Percentiles rank a stretch among this genome's conserved stretches.
phyloP scores from a whole-genome alignment of 2,888 invertebrate genomes.

The Drosophila ustulata region DNA sequence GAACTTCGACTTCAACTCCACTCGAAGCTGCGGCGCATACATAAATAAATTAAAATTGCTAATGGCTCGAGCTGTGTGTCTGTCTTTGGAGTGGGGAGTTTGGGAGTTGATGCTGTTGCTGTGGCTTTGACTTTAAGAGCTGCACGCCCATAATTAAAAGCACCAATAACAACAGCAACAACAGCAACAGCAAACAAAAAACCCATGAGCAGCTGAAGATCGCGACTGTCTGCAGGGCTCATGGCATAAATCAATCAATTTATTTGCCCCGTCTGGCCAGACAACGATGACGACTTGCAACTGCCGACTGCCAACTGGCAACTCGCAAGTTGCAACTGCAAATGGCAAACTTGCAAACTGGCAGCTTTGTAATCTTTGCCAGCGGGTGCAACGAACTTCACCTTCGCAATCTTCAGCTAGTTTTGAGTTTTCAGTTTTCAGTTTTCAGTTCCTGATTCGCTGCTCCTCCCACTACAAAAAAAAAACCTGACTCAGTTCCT shows the following conservation, averaged over 20 bases:
- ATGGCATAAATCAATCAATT: slow-evolving; percentile 81
- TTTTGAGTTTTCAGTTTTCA: slow-evolving; percentile 38
- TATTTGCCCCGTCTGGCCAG: slow-evolving; percentile 62
- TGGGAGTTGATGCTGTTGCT: slow-evolving; percentile 7
- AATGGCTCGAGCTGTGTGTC: slow-evolving; percentile 55
- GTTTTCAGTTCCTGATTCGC: slow-evolving; percentile 44
- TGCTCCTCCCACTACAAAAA: slow-evolving; percentile 32
- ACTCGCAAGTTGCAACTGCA: slow-evolving; percentile 12
- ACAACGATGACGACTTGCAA: slow-evolving; percentile 34
- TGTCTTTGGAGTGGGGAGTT: neutral
- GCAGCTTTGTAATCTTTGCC: slow-evolving; percentile 41
- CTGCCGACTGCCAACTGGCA: slow-evolving; percentile 14
- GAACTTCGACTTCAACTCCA: slow-evolving; percentile 49
- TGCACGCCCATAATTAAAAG: slow-evolving; percentile 78
- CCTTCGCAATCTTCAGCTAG: slow-evolving; percentile 56
- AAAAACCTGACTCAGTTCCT: slow-evolving; percentile 34
- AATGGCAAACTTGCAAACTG: slow-evolving; percentile 14
- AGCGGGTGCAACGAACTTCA: slow-evolving; percentile 68
- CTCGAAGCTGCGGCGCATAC: slow-evolving; percentile 59
- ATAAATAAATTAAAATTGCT: slow-evolving; percentile 81
- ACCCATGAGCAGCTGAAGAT: slow-evolving; percentile 38
- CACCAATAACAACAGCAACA: slow-evolving; percentile 51
- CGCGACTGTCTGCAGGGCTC: slow-evolving; percentile 53
- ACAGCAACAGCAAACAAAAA: slow-evolving; percentile 45
- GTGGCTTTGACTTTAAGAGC: slow-evolving; percentile 48